These are phyloP conservation scores for Neosalanx taihuensis DNA, from an alignment of 2,797 vertebrate genomes.

Conservation along the genomic window DNA sequence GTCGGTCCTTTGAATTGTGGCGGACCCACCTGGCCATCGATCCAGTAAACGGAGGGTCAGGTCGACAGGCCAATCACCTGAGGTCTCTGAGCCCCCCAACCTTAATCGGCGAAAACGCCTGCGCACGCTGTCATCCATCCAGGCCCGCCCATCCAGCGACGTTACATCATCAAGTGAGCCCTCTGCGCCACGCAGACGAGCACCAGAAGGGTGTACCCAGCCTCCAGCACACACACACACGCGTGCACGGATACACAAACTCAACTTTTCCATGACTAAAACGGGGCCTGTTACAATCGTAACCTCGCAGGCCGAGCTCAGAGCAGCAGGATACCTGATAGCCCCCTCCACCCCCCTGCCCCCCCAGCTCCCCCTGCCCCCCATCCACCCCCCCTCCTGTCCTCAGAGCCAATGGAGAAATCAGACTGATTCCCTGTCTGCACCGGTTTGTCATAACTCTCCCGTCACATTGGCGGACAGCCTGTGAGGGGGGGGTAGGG, in stretches of 20 bases:
- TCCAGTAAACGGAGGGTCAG: too few species aligned
- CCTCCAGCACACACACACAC: neutral
- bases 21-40: too few species aligned
- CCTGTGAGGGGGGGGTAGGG: neutral
- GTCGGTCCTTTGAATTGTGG: too few species aligned
- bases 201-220: neutral
- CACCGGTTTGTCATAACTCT: conserved; percentile 80
- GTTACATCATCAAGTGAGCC: conserved; percentile 60
- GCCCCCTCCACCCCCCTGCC: conserved; percentile 60
- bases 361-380: conserved; percentile 70
- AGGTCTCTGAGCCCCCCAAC: conserved; percentile 27
- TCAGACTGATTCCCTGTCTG: conserved; percentile 87
- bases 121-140: conserved; percentile 54
- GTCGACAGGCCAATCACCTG: too few species aligned
- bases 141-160: conserved; percentile 67
- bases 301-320: too few species aligned
- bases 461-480: conserved; percentile 43
- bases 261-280: too few species aligned
- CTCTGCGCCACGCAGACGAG: conserved; percentile 13
- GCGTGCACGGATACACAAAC: neutral
- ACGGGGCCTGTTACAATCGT: too few species aligned
- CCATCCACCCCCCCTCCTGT: conserved; percentile 72
- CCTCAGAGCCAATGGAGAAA: conserved; percentile 84
- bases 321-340: conserved; percentile 6
- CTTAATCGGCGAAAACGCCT: conserved; percentile 62